Percentiles rank a stretch among this genome's conserved stretches.
phyloP scores from a whole-genome alignment of 2,113 vertebrate genomes.

The Microcebus jonahi region DNA sequence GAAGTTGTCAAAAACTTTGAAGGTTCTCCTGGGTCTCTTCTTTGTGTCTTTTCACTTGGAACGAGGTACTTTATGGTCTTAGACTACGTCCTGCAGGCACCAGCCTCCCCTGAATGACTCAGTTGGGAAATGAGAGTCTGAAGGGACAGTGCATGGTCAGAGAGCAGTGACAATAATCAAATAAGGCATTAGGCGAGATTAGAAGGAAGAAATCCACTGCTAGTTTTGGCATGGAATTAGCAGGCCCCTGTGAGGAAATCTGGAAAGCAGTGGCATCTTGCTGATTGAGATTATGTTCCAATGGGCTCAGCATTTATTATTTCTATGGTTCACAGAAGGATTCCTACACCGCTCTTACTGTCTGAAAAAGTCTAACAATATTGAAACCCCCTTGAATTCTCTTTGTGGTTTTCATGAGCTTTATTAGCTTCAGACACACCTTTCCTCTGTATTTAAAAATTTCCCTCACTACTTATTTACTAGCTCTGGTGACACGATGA shows the following conservation, averaged over 20 bases:
- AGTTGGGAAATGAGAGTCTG: slow-evolving; percentile 86
- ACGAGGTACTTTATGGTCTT: slow-evolving; percentile 53
- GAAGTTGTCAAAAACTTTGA: neutral
- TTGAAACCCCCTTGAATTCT: neutral
- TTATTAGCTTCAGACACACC: neutral
- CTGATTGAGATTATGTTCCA: slow-evolving; percentile 87
- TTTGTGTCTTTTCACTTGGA: neutral
- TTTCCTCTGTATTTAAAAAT: neutral
- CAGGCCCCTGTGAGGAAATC: slow-evolving; percentile 87
- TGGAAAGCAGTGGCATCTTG: slow-evolving; percentile 87
- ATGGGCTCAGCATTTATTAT: slow-evolving; percentile 85
- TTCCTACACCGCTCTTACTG: slow-evolving; percentile 79
- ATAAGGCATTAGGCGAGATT: slow-evolving; percentile 90
- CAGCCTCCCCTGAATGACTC: slow-evolving; percentile 86
- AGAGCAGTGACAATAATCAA: slow-evolving; percentile 89
- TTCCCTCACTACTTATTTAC: neutral
- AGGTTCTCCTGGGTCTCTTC: neutral
- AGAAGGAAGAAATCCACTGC: slow-evolving; percentile 89
- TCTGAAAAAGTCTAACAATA: slow-evolving; percentile 70
- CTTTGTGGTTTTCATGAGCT: neutral
- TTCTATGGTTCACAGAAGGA: slow-evolving; percentile 85
- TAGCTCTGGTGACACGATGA: neutral
- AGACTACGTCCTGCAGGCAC: slow-evolving; percentile 83
- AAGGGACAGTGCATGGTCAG: slow-evolving; percentile 86
- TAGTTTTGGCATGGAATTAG: slow-evolving; percentile 91